Percentiles rank a stretch among this genome's conserved stretches.
These are phyloP conservation scores for Brachyhypopomus gauderio DNA, from an alignment of 2,113 vertebrate species.

Conservation along the genomic window DNA sequence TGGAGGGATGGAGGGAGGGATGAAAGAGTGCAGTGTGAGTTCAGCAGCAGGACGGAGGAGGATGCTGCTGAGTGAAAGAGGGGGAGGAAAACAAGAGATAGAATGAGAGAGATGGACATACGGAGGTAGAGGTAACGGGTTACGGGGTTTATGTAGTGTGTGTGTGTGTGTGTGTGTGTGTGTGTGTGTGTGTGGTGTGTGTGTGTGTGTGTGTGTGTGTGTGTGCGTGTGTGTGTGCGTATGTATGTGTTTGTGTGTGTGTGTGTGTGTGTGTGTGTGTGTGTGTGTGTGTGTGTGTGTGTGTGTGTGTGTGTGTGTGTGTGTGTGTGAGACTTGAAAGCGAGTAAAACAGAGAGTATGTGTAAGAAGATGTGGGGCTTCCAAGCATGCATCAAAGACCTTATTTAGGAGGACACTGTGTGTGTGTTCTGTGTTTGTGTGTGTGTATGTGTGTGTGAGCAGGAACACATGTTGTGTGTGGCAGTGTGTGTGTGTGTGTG, in stretches of 20 bases:
- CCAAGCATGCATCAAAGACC: constrained; percentile 55
- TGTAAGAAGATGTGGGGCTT: constrained; percentile 49
- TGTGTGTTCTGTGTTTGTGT: constrained; percentile 49
- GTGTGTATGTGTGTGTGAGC: constrained; percentile 42
- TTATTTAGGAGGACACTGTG: constrained; percentile 54
- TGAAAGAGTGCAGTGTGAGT: constrained; percentile 46
- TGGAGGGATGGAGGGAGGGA: constrained; percentile 15
- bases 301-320: constrained; percentile 53
- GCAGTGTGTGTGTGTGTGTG: constrained; percentile 41
- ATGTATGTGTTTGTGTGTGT: neutral
- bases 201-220: constrained; percentile 51
- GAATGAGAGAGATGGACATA: neutral
- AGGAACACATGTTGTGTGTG: constrained; percentile 15
- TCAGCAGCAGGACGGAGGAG: constrained; percentile 43
- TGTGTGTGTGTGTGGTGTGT: constrained; percentile 43
- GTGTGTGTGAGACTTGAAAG: constrained; percentile 10
- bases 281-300: constrained; percentile 47
- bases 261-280: constrained; percentile 24
- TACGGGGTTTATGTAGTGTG: neutral
- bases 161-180: constrained; percentile 49
- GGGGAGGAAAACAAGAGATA: constrained; percentile 37
- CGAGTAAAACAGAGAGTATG: constrained; percentile 19
- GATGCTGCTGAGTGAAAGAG: constrained; percentile 44
- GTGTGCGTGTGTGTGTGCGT: constrained; percentile 40
- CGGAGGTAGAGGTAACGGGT: neutral